Evolutionary conservation across 2,113 vertebrate species (phyloP).

Genomic region (Archilochus colubris): DNA sequence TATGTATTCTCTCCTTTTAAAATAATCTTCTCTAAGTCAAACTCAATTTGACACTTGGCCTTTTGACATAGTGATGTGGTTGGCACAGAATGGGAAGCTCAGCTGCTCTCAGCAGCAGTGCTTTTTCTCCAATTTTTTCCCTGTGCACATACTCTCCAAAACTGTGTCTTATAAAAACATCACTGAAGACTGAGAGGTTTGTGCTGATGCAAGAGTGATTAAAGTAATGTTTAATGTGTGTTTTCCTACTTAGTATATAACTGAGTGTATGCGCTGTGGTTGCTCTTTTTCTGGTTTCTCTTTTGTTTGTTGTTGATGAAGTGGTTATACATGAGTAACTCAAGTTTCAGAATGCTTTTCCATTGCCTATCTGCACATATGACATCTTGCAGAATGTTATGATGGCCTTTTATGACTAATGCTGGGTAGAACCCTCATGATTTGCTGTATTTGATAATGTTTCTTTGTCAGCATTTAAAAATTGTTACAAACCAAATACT

Average conservation of each 20-base stretch:
- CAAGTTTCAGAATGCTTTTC: neutral
- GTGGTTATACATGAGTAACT: neutral
- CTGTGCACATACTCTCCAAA: neutral
- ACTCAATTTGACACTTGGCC: accelerated
- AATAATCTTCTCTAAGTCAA: neutral
- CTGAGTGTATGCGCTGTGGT: neutral
- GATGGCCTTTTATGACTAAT: neutral
- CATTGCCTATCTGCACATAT: neutral
- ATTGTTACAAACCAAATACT: neutral
- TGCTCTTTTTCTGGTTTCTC: neutral
- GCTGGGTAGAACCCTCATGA: neutral
- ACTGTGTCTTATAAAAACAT: neutral
- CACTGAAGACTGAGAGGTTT: neutral
- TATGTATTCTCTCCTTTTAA: neutral
- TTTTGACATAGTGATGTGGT: neutral
- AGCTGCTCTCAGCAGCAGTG: neutral
- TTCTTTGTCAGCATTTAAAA: neutral
- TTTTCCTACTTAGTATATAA: neutral
- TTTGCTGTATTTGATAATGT: neutral
- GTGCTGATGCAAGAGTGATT: neutral
- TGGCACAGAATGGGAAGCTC: neutral
- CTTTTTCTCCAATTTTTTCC: neutral
- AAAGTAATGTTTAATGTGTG: neutral
- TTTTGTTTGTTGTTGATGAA: neutral
- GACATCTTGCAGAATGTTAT: neutral